Evolutionary conservation across 2,888 invertebrate species (phyloP), one percentile per base, ranked within the genome.

Genomic region (Ochropacha duplaris): DNA sequence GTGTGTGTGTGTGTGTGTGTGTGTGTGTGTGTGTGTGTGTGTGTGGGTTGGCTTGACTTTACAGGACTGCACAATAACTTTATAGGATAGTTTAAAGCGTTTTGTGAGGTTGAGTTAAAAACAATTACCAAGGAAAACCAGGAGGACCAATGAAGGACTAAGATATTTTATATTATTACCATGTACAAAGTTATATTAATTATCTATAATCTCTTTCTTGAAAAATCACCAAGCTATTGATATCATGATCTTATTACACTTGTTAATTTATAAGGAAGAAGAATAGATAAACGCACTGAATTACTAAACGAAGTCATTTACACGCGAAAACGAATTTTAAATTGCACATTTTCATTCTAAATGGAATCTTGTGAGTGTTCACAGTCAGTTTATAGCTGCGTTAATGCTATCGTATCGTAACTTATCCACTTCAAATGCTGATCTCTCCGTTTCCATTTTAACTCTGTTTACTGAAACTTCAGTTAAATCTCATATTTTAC

Each of bases 291-390:
- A 12, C 19, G 4, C 24, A 1, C 22, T 34, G 34, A 34, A 31
- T 52, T 19, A 19, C 22, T 2, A 52, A 31, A 31, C 16, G 14
- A 12, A 52, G 52, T 52, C 11, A 52, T 22, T 31, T 31, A 22
- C 31, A 52, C 34, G 34, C 50, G 26, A 28, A 52, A 52, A 31
- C 31, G 31, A 28, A 31, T 16, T 51, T 31, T 51, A 51, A 28
- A 51, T 51, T 51, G 51, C 51, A 51, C 51, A 31, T 51, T 50
- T 51, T 31, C 51, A 51, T 51, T 51, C 51, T n/a, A 51, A 51
- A 19, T 19, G 51, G 16, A 31, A 52, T 52, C 28, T 16, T 16
- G 26, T 28, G 28, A 31, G 52, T 14, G 16, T 28, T 52, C 44
- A 19, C 44, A 44, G 6, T 19, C 44, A 31, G 31, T 31, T 52